Evolutionary conservation across 1,140 invertebrate species (phyloP), one percentile per base, ranked within the genome.

Genomic region (Hormaphis cornu): DNA sequence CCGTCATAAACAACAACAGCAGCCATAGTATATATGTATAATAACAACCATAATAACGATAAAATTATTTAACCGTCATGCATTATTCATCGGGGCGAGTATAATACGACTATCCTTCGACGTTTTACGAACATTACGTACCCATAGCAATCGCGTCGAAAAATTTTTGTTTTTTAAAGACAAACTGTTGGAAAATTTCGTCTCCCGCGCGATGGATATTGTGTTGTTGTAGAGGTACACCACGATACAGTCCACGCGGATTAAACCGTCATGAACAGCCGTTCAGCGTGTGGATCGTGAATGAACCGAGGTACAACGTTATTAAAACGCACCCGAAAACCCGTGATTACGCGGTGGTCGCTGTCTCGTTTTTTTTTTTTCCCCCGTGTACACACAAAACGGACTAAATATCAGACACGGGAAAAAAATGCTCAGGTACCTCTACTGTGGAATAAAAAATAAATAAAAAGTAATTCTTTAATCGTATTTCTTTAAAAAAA

Each of bases 401-500:
- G 56, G 30, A 42, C 58, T 44, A 63, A 30, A 63, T 44, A 63
- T 46, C 30, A 42, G 58, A 30, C 42, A 61, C 8, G 58, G 40
- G 8, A 30, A n/a, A 28, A 22, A 14, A 20, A 54, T n/a, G n/a
- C n/a, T n/a, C n/a, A n/a, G n/a, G n/a, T n/a, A n/a, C n/a, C n/a
- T n/a, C n/a, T n/a, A n/a, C n/a, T n/a, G n/a, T n/a, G n/a, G n/a
- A n/a, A n/a, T n/a, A n/a, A n/a, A n/a, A n/a, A n/a, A n/a, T n/a
- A n/a, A n/a, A n/a, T n/a, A n/a, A n/a, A n/a, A n/a, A n/a, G n/a
- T n/a, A n/a, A n/a, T n/a, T 10, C 2, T 30, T 28, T 46, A 63
- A 44, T 63, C 26, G 40, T n/a, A 28, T 18, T 24, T 16, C 44
- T 61, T n/a, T 61, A 42, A n/a, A n/a, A 42, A n/a, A n/a, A 42